phyloP scores from a whole-genome alignment of 2,797 vertebrate species.

The Ateles fusciceps region DNA sequence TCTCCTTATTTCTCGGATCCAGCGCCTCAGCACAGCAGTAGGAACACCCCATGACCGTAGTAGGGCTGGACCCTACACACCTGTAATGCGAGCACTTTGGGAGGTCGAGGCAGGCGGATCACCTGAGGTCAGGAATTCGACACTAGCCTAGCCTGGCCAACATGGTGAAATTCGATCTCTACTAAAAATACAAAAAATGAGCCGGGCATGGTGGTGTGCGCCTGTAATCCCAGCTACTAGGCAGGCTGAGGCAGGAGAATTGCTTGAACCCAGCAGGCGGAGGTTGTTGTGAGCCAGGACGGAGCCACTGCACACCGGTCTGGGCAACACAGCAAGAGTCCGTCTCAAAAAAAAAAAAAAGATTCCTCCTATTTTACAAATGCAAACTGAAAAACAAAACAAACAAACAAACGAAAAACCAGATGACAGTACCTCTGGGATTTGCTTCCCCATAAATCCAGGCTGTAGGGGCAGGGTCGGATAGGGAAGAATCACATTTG shows the following conservation, averaged over 20 bases:
- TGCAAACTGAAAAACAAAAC: background rate
- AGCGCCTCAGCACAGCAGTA: no score
- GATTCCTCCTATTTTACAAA: background rate
- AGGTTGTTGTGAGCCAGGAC: no score
- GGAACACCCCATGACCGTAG: no score
- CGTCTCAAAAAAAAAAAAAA: no score
- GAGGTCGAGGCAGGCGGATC: background rate
- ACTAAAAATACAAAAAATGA: background rate
- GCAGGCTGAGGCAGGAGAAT: no score
- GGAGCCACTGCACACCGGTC: no score
- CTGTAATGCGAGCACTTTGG: background rate
- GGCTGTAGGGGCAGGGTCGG: background rate
- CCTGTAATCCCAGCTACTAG: no score
- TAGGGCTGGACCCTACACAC: no score
- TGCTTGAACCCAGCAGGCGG: no score
- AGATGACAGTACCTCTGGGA: background rate
- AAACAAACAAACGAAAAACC: background rate
- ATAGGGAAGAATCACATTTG: background rate
- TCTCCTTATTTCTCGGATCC: no score
- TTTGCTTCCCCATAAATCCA: background rate
- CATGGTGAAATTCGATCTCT: background rate
- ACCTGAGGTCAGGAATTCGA: background rate
- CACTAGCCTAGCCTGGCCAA: background rate
- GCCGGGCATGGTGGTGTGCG: no score
- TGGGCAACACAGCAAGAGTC: no score